phyloP scores from a whole-genome alignment of 2,797 vertebrate genomes.

The Calcarius lapponicus region DNA sequence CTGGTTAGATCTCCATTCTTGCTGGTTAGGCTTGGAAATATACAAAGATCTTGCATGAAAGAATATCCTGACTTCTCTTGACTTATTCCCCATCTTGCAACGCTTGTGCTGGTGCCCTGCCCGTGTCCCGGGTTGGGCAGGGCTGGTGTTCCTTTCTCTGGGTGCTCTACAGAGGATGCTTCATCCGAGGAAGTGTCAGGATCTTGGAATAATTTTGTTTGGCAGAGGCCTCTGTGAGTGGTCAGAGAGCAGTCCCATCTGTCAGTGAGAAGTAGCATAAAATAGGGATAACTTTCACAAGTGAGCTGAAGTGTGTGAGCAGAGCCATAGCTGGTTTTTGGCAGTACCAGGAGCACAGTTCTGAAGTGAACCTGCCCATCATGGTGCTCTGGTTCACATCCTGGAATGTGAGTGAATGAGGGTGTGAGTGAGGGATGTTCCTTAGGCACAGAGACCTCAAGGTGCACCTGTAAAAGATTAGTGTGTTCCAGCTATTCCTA shows the following conservation, averaged over 20 bases:
- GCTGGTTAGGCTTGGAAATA: background rate
- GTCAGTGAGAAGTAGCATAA: background rate
- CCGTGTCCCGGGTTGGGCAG: fast-evolving
- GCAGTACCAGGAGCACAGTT: fast-evolving
- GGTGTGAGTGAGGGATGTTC: background rate
- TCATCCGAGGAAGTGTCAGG: background rate
- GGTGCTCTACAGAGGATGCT: background rate
- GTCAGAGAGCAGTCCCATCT: background rate
- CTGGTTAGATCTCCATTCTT: background rate
- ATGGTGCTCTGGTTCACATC: background rate
- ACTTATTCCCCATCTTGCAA: background rate
- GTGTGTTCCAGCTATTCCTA: background rate
- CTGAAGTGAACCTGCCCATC: background rate
- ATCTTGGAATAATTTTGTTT: background rate
- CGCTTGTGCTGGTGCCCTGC: fast-evolving
- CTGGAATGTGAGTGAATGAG: no score
- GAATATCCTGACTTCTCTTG: background rate
- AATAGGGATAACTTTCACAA: background rate
- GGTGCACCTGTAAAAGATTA: background rate
- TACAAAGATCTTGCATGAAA: background rate
- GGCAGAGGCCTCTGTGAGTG: background rate
- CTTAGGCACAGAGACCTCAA: background rate
- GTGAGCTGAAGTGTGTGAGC: background rate
- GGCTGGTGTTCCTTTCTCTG: background rate
- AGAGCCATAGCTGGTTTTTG: background rate